Evolutionary conservation across 37 sponge, comb jelly and placozoan species (phyloP).

Genomic region (Theonella swinhoei): DNA sequence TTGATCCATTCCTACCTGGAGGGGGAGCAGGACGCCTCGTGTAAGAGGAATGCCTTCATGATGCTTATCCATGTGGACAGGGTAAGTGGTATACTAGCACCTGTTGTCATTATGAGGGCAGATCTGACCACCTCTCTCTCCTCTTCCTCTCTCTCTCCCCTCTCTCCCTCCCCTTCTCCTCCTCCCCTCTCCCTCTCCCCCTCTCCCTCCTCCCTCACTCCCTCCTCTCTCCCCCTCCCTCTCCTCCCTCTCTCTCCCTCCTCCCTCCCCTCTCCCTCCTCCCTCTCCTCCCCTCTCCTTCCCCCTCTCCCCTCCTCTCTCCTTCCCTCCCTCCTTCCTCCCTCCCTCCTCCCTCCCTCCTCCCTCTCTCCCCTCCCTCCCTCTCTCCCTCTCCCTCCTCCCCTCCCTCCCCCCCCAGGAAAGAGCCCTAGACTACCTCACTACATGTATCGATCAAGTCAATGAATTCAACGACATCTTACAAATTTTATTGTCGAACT

Average conservation of each 20-base stretch:
- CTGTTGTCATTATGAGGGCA: no score
- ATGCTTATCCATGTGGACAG: slow-evolving; percentile 99
- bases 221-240: no score
- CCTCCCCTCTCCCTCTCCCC: not conserved
- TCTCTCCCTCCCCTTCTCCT: no score
- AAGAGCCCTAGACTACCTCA: slow-evolving; percentile 94
- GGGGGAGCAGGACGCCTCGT: slow-evolving; percentile 96
- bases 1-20: slow-evolving; percentile 93
- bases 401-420: slow-evolving; percentile 45
- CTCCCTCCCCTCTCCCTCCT: no score
- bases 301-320: no score
- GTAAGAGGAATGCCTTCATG: slow-evolving; percentile 99
- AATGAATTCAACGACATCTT: slow-evolving; percentile 96
- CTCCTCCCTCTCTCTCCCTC: no score
- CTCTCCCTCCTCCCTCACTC: not conserved
- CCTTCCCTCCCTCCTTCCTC: no score
- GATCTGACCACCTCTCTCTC: no score
- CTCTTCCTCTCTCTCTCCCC: no score
- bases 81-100: slow-evolving; percentile 15
- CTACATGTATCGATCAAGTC: slow-evolving; percentile 96
- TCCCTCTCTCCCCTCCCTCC: no score
- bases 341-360: no score
- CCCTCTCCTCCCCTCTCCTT: no score
- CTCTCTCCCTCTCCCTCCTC: not conserved
- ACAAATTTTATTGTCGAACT: slow-evolving; percentile 99